Evolutionary conservation across 2,797 vertebrate genomes (phyloP), one percentile per base, ranked within the genome.

Genomic region (Poliocrania exsul): DNA sequence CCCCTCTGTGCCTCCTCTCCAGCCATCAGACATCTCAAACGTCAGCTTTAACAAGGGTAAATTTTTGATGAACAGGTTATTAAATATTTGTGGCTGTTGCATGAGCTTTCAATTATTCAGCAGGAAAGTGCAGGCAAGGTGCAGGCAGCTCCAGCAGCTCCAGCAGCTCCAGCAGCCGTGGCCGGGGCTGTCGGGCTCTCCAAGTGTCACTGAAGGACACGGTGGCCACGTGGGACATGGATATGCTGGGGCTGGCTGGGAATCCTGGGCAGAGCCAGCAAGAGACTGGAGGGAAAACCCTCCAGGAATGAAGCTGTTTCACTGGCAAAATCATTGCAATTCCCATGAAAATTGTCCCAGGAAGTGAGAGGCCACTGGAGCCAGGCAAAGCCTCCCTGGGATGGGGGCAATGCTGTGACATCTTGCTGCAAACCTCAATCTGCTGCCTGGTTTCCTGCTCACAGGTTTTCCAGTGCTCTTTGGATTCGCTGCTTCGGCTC

Each of bases 51-150:
- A 69, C 24, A 18, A 19, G 62, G 78, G 75, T 94, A 64, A 88
- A 95, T 96, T 90, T 95, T 92, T 95, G 89, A 96, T 94, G 94
- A 96, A 65, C 26, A 60, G 75, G 66, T 5, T 86, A 92, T 94
- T 37, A 93, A 96, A 92, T 95, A 95, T 94, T 92, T 91, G 81
- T 94, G 93, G 69, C 89, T 21, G 28, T 69, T 66, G 40, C 92
- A 70, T 65, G 86, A 79, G 58, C 49, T 75, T 73, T 95, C 94
- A 83, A 88, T 96, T 83, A 93, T 93, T 83, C 77, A 92, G 49
- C 20, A 40, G 4, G 9, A 44, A 88, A 93, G 89, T 31, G 65
- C 66, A 86, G 65, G 46, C 58, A 42, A 83, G 82, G 86, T 38
- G 47, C 10, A 56, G 31, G 50, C 82, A 74, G 86, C 46, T 9